Base-by-base conservation (phyloP, 1,140 invertebrate species). In the Ruditapes philippinarum region DNA sequence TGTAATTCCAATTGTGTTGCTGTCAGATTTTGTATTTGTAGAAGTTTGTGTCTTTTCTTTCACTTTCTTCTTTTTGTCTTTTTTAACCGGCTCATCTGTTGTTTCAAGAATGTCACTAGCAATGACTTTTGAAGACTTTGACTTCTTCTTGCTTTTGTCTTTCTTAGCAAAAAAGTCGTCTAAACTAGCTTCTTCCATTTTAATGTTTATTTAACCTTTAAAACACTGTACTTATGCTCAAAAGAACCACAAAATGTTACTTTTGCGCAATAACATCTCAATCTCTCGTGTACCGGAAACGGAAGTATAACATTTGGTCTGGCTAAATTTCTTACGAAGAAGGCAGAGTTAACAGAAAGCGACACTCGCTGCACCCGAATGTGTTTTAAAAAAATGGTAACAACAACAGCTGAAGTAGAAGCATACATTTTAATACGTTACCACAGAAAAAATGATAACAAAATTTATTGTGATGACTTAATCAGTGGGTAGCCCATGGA, bases 131-230 rank as follows among this genome's bases (percentile, higher is more conserved):
- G 79, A 88, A 9, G 91, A 90, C 70, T 94, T 95, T 4, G 88
- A 91, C 91, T 95, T 95, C 93, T 94, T 95, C 88, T 94, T 94
- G 74, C 91, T 94, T 89, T 94, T 95, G 87, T 95, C 94, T 89
- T 95, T 95, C 87, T 95, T 94, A 51, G 94, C 94, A 68, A 95
- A 95, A 76, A 95, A 95, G 90, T 95, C 94, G 82, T 95, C 94
- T 80, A 95, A 91, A 93, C 93, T 94, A 74, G 76, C 60, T 68
- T 93, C 93, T 49, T 86, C 89, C 92, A 92, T 91, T 84, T 31
- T 91, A 45, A 51, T 62, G 3, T n/a, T 36, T n/a, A 54, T 12
- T 1, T 80, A 17, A 54, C 57, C 11, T 11, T 73, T 49, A 17
- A 49, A 54, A 38, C 19, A 38, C 28, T 36, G 9, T 28, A 62